phyloP scores from a whole-genome alignment of 2,797 vertebrate species.

The Tapera naevia region DNA sequence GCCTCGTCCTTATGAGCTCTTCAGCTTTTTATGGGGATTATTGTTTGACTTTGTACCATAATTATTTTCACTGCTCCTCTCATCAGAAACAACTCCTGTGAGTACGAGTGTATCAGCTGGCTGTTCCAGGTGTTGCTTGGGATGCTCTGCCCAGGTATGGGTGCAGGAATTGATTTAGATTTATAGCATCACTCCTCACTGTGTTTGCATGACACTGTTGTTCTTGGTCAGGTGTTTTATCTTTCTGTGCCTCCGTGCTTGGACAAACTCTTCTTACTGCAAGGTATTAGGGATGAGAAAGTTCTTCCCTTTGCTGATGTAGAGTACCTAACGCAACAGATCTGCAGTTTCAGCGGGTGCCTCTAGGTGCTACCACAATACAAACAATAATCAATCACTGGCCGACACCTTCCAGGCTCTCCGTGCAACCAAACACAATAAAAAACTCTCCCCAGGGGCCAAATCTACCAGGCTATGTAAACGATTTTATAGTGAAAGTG shows the following conservation, averaged over 20 bases:
- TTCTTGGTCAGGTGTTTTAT: not conserved
- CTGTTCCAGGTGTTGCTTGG: not conserved
- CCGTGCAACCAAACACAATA: constrained; percentile 56
- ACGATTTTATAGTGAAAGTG: constrained; percentile 49
- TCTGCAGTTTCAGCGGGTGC: constrained; percentile 64
- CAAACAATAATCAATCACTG: constrained; percentile 71
- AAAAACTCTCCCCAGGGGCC: constrained; percentile 40
- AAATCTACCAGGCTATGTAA: constrained; percentile 29
- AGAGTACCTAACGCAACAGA: not conserved
- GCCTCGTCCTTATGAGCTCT: not conserved
- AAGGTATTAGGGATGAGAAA: not conserved
- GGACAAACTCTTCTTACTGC: not conserved
- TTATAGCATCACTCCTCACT: not conserved
- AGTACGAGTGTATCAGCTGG: not conserved
- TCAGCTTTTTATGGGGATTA: not conserved
- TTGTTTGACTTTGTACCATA: not conserved
- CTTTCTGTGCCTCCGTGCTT: not conserved
- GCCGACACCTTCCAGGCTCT: constrained; percentile 34
- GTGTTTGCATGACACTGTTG: accelerated
- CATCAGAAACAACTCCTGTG: not conserved
- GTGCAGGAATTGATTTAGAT: not conserved
- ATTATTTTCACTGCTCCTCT: not conserved
- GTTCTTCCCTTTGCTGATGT: not conserved
- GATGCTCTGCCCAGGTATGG: not conserved
- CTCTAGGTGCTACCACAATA: constrained; percentile 71